phyloP scores from a whole-genome alignment of 2,888 invertebrate genomes.

The Agrotis exclamationis region DNA sequence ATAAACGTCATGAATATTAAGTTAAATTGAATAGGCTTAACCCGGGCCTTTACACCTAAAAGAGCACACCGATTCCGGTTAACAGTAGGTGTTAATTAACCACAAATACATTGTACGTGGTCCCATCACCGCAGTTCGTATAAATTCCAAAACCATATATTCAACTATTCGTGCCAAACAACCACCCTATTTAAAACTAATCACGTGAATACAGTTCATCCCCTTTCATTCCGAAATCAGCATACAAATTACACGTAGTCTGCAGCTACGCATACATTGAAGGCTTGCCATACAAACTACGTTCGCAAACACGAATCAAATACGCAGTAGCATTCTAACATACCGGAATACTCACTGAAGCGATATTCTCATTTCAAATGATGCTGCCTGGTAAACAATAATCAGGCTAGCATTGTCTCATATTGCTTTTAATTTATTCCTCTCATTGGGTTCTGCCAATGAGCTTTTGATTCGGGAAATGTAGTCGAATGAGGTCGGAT shows the following conservation, averaged over 20 bases:
- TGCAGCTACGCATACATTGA: slow-evolving; percentile 42
- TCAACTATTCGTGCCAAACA: slow-evolving; percentile 34
- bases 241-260: slow-evolving; percentile 45
- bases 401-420: slow-evolving; percentile 47
- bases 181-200: slow-evolving; percentile 33
- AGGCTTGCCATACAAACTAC: slow-evolving; percentile 9
- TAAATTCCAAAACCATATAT: slow-evolving; percentile 30
- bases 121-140: slow-evolving; percentile 10
- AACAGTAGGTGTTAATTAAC: slow-evolving; percentile 27
- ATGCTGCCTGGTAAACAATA: slow-evolving; percentile 52
- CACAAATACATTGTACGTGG: background rate
- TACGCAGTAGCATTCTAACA: slow-evolving; percentile 38
- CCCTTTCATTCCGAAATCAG: slow-evolving; percentile 43
- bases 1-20: too few relatives aligned
- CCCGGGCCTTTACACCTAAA: background rate
- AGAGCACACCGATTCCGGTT: background rate
- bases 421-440: slow-evolving; percentile 46
- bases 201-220: slow-evolving; percentile 30
- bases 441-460: slow-evolving; percentile 38
- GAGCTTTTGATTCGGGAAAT: slow-evolving; percentile 44
- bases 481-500: slow-evolving; percentile 35
- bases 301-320: slow-evolving; percentile 29
- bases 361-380: slow-evolving; percentile 52
- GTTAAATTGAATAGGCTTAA: too few relatives aligned
- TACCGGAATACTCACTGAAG: slow-evolving; percentile 21